A percentile compares a stretch with the other conserved stretches of the same genome.
Conservation (phyloP, 2,113 vertebrate species). For the Amia ocellicauda region DNA sequence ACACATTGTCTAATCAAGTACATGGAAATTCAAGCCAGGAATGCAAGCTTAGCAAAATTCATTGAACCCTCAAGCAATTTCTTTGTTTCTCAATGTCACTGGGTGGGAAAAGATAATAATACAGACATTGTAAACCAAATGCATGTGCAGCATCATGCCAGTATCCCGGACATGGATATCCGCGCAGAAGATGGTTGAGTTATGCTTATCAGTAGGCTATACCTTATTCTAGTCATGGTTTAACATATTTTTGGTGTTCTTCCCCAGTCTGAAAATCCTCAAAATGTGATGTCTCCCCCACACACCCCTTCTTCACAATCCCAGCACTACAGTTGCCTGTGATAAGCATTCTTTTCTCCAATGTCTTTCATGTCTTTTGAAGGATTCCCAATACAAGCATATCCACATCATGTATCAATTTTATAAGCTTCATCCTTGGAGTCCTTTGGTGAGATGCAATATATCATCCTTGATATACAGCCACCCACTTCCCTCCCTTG, state of each 20-base stretch:
- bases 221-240: too few relatives aligned
- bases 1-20: neutral
- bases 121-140: neutral
- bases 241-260: too few relatives aligned
- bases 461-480: neutral
- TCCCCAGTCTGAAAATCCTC: too few relatives aligned
- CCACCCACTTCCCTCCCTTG: slow-evolving; percentile 7
- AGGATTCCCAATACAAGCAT: slow-evolving; percentile 2
- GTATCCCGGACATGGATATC: too few relatives aligned
- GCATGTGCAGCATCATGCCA: neutral
- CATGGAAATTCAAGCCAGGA: neutral
- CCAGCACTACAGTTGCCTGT: too few relatives aligned
- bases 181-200: too few relatives aligned
- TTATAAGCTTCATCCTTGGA: slow-evolving; percentile 22
- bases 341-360: neutral
- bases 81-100: slow-evolving; percentile 20
- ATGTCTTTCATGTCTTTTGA: slow-evolving; percentile 4
- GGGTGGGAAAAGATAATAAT: neutral
- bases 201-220: too few relatives aligned
- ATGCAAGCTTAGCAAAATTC: slow-evolving; percentile 1
- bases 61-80: slow-evolving; percentile 5
- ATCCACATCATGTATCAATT: slow-evolving; percentile 25
- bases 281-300: too few relatives aligned
- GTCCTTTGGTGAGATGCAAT: neutral
- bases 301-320: too few relatives aligned